phyloP scores from a whole-genome alignment of 2,888 invertebrate genomes.

The Synanthedon myopaeformis region DNA sequence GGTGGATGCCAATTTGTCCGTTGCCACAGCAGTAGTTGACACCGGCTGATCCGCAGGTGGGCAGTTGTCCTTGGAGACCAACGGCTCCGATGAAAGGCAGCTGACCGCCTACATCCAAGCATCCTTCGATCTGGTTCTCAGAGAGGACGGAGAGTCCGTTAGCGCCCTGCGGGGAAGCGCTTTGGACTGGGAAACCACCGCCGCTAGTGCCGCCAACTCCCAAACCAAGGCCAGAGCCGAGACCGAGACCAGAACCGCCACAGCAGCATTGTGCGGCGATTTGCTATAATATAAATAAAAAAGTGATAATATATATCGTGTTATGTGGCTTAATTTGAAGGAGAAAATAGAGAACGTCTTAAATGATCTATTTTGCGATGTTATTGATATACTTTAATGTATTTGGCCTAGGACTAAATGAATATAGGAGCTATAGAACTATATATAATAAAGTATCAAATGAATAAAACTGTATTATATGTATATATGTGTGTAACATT shows the following conservation, averaged over 20 bases:
- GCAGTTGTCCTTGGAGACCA: slow-evolving; percentile 20
- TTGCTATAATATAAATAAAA: neutral
- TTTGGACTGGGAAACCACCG: slow-evolving; percentile 21
- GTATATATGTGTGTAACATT: too few relatives aligned
- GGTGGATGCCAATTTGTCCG: slow-evolving; percentile 16
- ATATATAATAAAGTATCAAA: too few relatives aligned
- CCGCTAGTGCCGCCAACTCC: slow-evolving; percentile 17
- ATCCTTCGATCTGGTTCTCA: slow-evolving; percentile 26
- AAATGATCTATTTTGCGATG: too few relatives aligned
- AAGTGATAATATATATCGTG: too few relatives aligned
- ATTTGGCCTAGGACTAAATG: too few relatives aligned
- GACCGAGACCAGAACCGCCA: neutral
- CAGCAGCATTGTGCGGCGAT: neutral
- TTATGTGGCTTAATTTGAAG: neutral
- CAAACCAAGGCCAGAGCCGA: neutral
- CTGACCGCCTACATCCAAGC: slow-evolving; percentile 23
- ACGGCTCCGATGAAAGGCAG: slow-evolving; percentile 32
- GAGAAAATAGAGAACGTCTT: too few relatives aligned
- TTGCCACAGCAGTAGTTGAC: slow-evolving; percentile 20
- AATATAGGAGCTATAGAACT: too few relatives aligned
- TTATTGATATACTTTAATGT: too few relatives aligned
- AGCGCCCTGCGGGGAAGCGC: slow-evolving; percentile 23
- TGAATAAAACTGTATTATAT: too few relatives aligned
- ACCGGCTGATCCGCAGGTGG: slow-evolving; percentile 21
- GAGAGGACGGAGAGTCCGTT: slow-evolving; percentile 25